Conservation (phyloP, 2,888 invertebrate genomes). For the Lacanobia oleracea region DNA sequence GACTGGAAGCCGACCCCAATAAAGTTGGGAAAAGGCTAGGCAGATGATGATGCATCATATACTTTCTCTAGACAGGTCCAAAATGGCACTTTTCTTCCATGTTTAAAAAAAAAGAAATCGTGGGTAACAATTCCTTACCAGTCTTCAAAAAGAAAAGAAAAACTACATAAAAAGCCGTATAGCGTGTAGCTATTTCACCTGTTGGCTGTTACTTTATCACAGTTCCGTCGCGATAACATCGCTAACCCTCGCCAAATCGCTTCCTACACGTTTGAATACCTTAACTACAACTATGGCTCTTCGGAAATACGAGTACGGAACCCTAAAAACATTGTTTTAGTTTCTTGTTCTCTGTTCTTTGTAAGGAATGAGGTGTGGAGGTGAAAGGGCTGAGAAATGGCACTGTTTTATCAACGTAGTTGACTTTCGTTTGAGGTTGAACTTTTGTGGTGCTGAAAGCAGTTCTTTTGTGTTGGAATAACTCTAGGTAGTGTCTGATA, state of each 20-base stretch:
- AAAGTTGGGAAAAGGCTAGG: no score
- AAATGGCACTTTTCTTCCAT: no score
- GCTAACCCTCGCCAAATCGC: slow-evolving; percentile 63
- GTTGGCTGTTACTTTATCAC: slow-evolving; percentile 37
- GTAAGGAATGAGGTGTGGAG: not conserved
- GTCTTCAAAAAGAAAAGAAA: not conserved
- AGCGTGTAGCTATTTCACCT: slow-evolving; percentile 61
- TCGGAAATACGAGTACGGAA: slow-evolving; percentile 1
- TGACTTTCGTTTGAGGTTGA: not conserved
- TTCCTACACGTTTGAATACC: slow-evolving; percentile 67
- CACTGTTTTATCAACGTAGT: slow-evolving; percentile 14
- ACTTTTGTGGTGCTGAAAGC: not conserved
- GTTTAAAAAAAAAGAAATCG: no score
- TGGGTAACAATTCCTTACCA: no score
- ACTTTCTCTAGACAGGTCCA: no score
- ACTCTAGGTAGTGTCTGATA: not conserved
- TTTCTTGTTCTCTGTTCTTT: slow-evolving; percentile 15
- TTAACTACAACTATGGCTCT: slow-evolving; percentile 12
- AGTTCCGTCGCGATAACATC: slow-evolving; percentile 40
- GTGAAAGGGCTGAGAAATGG: slow-evolving; percentile 4
- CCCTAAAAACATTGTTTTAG: slow-evolving; percentile 27
- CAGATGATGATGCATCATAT: no score
- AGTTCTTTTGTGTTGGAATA: not conserved
- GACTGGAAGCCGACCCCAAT: no score
- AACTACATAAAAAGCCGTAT: not conserved